phyloP scores from a whole-genome alignment of 2,113 vertebrate genomes.

The Callipepla squamata region DNA sequence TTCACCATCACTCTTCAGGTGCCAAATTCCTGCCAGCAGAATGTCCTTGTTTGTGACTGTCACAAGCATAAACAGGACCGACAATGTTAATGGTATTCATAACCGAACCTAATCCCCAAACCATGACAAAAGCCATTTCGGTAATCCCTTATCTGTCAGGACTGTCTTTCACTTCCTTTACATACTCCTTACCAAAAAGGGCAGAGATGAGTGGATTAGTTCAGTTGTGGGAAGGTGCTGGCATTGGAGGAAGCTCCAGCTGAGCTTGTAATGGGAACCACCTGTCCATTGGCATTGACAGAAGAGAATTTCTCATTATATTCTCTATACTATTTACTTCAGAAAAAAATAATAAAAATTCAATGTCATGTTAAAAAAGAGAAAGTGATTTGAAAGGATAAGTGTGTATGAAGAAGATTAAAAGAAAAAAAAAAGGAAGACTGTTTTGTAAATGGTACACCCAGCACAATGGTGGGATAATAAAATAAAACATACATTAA shows the following conservation, averaged over 20 bases:
- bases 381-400: background rate
- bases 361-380: background rate
- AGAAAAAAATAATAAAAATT: background rate
- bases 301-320: slow-evolving; percentile 28
- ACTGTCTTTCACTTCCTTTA: background rate
- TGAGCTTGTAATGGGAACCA: slow-evolving; percentile 57
- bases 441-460: slow-evolving; percentile 9
- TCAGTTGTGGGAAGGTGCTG: slow-evolving; percentile 49
- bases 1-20: background rate
- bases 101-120: slow-evolving; percentile 25
- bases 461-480: slow-evolving; percentile 1
- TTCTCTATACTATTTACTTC: background rate
- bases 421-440: background rate
- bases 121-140: slow-evolving; percentile 25
- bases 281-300: background rate
- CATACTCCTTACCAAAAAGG: background rate
- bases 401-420: background rate
- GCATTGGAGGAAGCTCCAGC: slow-evolving; percentile 55
- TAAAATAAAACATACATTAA: slow-evolving; percentile 32
- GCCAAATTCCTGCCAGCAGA: slow-evolving; percentile 34
- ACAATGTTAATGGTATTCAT: slow-evolving; percentile 26
- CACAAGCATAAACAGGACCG: slow-evolving; percentile 22
- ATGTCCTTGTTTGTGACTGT: background rate
- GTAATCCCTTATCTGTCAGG: slow-evolving; percentile 33
- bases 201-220: background rate